Percentiles rank a stretch among this genome's conserved stretches.
These are phyloP conservation scores for Pachycephala philippinensis DNA, from an alignment of 2,113 vertebrate species.

Conservation along the genomic window DNA sequence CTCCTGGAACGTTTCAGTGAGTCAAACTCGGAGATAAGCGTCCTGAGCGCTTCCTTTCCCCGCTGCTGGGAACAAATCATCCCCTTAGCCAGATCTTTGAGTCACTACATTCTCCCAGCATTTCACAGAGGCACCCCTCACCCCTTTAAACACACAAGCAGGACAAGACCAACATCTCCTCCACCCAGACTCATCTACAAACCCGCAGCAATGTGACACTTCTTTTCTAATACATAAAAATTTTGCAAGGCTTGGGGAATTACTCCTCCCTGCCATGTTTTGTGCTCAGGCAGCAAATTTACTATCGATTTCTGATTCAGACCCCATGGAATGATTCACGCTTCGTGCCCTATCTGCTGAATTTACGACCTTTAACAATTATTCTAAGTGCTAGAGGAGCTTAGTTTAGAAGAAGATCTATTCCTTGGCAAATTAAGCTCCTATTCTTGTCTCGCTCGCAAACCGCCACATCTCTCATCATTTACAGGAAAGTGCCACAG, in stretches of 20 bases:
- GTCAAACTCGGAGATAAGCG: neutral
- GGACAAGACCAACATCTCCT: neutral
- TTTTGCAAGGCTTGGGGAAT: slow-evolving; percentile 36
- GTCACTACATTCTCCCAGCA: neutral
- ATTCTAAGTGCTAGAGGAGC: slow-evolving; percentile 55
- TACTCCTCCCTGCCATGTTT: slow-evolving; percentile 34
- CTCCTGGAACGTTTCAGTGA: neutral
- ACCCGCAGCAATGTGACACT: neutral
- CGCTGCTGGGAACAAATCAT: neutral
- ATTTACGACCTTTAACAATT: slow-evolving; percentile 66
- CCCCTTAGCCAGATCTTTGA: neutral
- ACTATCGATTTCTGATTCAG: slow-evolving; percentile 71
- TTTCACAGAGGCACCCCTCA: neutral
- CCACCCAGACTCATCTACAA: neutral
- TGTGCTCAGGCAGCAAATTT: slow-evolving; percentile 65
- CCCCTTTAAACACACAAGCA: neutral
- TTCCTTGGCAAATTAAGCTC: slow-evolving; percentile 39
- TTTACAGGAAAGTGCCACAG: neutral
- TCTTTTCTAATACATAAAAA: slow-evolving; percentile 8
- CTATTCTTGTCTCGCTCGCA: neutral
- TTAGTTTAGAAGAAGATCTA: slow-evolving; percentile 47
- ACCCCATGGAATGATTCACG: slow-evolving; percentile 37
- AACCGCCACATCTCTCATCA: neutral
- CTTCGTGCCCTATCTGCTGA: slow-evolving; percentile 14
- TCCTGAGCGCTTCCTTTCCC: neutral